A percentile compares a stretch with the other conserved stretches of the same genome.
phyloP scores from a whole-genome alignment of 2,888 invertebrate genomes.

The Lingula anatina region DNA sequence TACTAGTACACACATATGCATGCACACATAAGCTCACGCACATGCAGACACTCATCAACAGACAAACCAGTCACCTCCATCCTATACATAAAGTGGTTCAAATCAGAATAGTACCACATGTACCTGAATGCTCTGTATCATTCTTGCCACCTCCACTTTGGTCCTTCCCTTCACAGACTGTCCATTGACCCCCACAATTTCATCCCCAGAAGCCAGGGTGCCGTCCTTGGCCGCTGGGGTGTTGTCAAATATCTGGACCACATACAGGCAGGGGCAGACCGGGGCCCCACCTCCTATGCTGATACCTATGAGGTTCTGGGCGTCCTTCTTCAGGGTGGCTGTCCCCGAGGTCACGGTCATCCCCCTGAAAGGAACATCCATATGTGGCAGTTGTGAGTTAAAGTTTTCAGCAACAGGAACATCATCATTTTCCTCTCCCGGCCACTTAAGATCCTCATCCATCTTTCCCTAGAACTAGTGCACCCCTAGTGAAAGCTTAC shows the following conservation, averaged over 20 bases:
- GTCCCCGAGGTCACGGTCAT: slow-evolving; percentile 96
- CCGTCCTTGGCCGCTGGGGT: slow-evolving; percentile 92
- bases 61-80: too few relatives aligned
- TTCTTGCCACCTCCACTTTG: slow-evolving; percentile 97
- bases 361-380: slow-evolving; percentile 86
- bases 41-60: too few relatives aligned
- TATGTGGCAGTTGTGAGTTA: too few relatives aligned
- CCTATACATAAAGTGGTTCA: too few relatives aligned
- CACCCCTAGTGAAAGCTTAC: too few relatives aligned
- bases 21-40: too few relatives aligned
- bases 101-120: too few relatives aligned
- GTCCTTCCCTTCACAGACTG: slow-evolving; percentile 92
- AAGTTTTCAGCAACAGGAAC: too few relatives aligned
- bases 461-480: too few relatives aligned
- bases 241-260: slow-evolving; percentile 97
- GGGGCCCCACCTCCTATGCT: slow-evolving; percentile 86
- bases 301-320: slow-evolving; percentile 88
- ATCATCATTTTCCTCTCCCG: too few relatives aligned
- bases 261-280: slow-evolving; percentile 93
- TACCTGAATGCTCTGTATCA: slow-evolving; percentile 90
- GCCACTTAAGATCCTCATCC: too few relatives aligned
- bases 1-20: too few relatives aligned
- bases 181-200: slow-evolving; percentile 89
- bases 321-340: slow-evolving; percentile 84
- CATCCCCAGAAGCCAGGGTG: slow-evolving; percentile 90